Evolutionary conservation across 2,888 invertebrate genomes (phyloP).

Genomic region (Coenonympha arcania): DNA sequence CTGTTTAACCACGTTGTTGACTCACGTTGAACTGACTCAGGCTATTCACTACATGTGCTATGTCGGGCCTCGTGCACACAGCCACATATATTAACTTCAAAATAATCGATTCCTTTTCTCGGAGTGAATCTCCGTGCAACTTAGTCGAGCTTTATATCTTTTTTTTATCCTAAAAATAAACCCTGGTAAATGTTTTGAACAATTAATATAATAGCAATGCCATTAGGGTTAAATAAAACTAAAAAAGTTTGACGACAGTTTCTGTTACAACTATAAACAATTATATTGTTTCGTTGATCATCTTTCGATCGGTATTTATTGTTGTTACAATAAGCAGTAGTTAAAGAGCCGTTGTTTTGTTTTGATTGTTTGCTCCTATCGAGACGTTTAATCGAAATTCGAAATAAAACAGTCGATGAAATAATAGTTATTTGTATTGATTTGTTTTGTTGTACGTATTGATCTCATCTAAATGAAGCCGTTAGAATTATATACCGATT

Average conservation of each 20-base stretch:
- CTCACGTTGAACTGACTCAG: no score
- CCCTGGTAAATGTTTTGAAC: no score
- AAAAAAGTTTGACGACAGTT: not conserved
- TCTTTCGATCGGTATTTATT: not conserved
- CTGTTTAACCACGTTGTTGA: no score
- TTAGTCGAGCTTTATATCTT: no score
- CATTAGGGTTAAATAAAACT: no score
- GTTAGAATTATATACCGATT: not conserved
- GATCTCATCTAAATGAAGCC: constrained; percentile 4
- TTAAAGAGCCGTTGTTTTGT: not conserved
- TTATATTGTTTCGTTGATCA: not conserved
- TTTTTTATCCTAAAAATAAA: no score
- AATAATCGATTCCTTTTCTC: no score
- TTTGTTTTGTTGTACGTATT: constrained; percentile 4
- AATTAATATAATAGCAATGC: no score
- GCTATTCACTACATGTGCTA: no score
- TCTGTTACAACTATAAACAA: not conserved
- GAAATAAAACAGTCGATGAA: constrained; percentile 1
- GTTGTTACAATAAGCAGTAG: not conserved
- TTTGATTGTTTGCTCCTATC: constrained; percentile 4
- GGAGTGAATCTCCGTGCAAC: no score
- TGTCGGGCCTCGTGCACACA: no score
- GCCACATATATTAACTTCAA: no score
- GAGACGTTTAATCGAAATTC: constrained; percentile 1
- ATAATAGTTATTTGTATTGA: not conserved